Evolutionary conservation across 2,113 vertebrate species (phyloP).

Genomic region (Irena cyanogastra): DNA sequence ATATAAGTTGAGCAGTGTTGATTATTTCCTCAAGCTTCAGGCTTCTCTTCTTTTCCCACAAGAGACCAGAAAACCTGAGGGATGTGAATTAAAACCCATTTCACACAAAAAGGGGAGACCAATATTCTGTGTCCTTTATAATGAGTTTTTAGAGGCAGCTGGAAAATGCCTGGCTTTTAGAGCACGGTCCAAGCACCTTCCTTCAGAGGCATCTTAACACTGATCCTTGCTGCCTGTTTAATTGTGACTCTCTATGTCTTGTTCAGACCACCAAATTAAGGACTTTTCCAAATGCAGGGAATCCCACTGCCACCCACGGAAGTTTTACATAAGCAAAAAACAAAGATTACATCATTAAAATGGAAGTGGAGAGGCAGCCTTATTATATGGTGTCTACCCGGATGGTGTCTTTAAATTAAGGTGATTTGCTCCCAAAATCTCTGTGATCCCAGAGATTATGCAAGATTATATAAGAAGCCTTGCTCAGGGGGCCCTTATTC

Average conservation of each 20-base stretch:
- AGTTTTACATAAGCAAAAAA: not conserved
- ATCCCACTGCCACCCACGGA: not conserved
- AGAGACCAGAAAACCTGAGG: not conserved
- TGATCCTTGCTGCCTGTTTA: not conserved
- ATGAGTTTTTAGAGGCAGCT: not conserved
- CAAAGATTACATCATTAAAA: not conserved
- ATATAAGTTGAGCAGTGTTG: not conserved
- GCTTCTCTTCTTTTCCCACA: not conserved
- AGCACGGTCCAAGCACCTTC: not conserved
- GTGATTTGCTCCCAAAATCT: not conserved
- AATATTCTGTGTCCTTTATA: not conserved
- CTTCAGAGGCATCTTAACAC: not conserved
- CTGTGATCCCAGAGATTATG: not conserved
- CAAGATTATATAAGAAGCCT: not conserved
- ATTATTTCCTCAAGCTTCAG: not conserved
- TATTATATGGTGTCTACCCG: not conserved
- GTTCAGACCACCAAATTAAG: not conserved
- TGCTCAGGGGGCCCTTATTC: not conserved
- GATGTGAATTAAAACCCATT: not conserved
- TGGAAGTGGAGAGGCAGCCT: not conserved
- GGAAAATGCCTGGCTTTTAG: not conserved
- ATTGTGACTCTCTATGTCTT: not conserved
- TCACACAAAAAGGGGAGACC: not conserved
- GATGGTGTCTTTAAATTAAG: not conserved
- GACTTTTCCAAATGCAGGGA: not conserved